Base-by-base conservation (phyloP, 2,888 invertebrate genomes). In the Bugula neritina region DNA sequence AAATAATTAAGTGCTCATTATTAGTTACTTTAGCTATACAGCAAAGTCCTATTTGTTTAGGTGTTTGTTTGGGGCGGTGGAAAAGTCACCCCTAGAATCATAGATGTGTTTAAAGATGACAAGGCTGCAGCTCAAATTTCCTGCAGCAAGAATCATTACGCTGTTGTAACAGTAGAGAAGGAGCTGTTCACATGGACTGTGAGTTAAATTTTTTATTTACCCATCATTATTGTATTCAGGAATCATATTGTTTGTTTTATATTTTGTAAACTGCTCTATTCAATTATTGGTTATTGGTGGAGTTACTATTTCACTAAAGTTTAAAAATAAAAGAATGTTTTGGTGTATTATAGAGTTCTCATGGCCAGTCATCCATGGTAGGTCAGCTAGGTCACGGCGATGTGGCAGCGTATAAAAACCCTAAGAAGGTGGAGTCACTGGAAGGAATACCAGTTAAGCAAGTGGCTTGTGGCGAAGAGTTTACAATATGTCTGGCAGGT, bases 181-280 rank as follows among this genome's bases (percentile, higher is more conserved):
- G 83, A 84, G 71, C 74, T 84, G 1, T 84, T 81, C 74, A 84
- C 83, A 31, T 84, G 84, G 84, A 79, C 81, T 2, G 83, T 82
- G 75, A 77, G 79, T 43, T 17, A 10, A 10, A 43, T 43, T 43
- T n/a, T n/a, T n/a, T n/a, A n/a, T n/a, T n/a, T n/a, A n/a, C n/a
- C n/a, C n/a, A n/a, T n/a, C n/a, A n/a, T n/a, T n/a, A n/a, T n/a
- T n/a, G n/a, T n/a, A n/a, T n/a, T n/a, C n/a, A n/a, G n/a, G n/a
- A n/a, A n/a, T n/a, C n/a, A n/a, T n/a, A n/a, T n/a, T n/a, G n/a
- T n/a, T n/a, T n/a, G n/a, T n/a, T n/a, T n/a, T n/a, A n/a, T n/a
- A n/a, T n/a, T n/a, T n/a, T n/a, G n/a, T n/a, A n/a, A n/a, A n/a
- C n/a, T n/a, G n/a, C n/a, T n/a, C n/a, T n/a, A n/a, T n/a, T n/a